phyloP scores from a whole-genome alignment of 2,797 vertebrate species.

The Poeciliopsis gracilis region DNA sequence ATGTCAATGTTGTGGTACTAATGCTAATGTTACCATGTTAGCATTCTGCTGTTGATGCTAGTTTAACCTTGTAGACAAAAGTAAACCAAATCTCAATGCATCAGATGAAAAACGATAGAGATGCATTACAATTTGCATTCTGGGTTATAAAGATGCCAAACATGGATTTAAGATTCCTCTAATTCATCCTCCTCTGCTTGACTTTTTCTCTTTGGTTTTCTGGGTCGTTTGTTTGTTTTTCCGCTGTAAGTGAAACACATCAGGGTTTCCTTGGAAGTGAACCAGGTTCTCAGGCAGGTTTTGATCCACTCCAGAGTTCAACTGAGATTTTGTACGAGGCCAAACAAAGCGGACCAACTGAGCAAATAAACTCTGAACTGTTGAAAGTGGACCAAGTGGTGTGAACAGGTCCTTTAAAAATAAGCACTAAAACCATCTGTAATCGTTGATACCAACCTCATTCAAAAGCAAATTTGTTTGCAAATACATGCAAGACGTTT shows the following conservation, averaged over 20 bases:
- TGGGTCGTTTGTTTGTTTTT: background rate
- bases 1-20: background rate
- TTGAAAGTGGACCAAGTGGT: background rate
- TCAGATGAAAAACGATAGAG: background rate
- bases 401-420: background rate
- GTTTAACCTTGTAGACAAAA: background rate
- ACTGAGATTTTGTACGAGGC: background rate
- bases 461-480: background rate
- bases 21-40: background rate
- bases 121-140: background rate
- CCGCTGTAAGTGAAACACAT: background rate
- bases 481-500: background rate
- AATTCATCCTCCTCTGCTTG: background rate
- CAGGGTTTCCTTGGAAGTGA: background rate
- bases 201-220: background rate
- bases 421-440: background rate
- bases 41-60: background rate
- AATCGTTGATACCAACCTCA: background rate
- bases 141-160: background rate
- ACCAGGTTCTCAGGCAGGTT: background rate
- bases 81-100: background rate
- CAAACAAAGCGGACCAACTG: background rate
- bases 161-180: background rate
- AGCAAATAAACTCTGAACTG: background rate
- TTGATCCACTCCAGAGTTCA: background rate